Base-by-base conservation (phyloP, 2,113 vertebrate genomes). In the Tauraco erythrolophus region DNA sequence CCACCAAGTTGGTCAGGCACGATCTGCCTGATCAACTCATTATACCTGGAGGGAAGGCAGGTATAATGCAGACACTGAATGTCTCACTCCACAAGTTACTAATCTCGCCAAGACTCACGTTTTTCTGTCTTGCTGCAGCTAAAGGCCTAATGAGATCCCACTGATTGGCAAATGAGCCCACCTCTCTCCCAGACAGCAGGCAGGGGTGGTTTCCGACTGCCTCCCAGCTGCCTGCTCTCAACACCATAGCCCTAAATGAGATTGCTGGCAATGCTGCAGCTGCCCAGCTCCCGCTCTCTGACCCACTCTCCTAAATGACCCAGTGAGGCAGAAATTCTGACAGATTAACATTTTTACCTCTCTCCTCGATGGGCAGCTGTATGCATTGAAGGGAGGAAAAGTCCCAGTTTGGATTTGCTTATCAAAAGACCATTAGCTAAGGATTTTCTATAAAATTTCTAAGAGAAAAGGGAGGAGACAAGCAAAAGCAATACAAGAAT, bases 321-420 rank as follows among this genome's bases (percentile, higher is more conserved):
- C 39, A 75, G 28, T 56, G 71, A 96, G 50, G 86, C 60, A 92
- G 71, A 95, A 95, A 89, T 75, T 51, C 83, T 87, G 72, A 37
- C 80, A 91, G 41, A 66, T 25, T n/a, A 58, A 81, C 30, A 25
- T 54, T 86, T 88, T 83, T 58, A 74, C 48, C 27, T 69, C 50
- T 31, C 27, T 82, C 48, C 30, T 0, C 0, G 4, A 54, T 5
- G 12, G 51, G 31, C 77, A 86, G 80, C 37, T 84, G 45, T 51
- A 78, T 43, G 48, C 46, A 56, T 54, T 24, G 27, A 87, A 89
- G 60, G 28, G 15, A 89, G 17, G 31, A 66, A 79, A 89, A 91
- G 68, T 21, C 24, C 16, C 39, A 75, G 23, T 24, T 70, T 53
- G 33, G 33, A 89, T 76, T 93, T 95, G 35, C 45, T 75, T 71